Conservation (phyloP, 2,888 invertebrate species). For the Hyppa rectilinea region DNA sequence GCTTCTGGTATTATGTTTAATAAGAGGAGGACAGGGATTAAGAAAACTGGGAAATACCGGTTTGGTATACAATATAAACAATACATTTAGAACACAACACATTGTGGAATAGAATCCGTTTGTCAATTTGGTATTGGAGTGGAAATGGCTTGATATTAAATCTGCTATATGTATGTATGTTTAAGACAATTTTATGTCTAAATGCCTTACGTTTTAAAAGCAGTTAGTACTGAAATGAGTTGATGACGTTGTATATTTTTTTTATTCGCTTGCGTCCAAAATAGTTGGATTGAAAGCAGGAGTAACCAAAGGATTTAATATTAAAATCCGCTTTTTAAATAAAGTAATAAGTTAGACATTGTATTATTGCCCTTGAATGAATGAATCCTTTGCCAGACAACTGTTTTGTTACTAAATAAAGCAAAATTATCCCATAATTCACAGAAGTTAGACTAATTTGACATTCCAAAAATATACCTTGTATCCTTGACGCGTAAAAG, state of each 20-base stretch:
- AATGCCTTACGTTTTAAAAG: conserved; percentile 22
- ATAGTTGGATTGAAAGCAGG: conserved; percentile 38
- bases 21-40: conserved; percentile 23
- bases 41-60: conserved; percentile 30
- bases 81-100: too few species aligned
- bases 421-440: conserved; percentile 13
- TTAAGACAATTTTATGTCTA: conserved; percentile 22
- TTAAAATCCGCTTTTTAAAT: conserved; percentile 44
- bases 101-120: conserved; percentile 29
- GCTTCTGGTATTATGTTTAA: conserved; percentile 15
- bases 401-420: conserved; percentile 30
- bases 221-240: conserved; percentile 36
- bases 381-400: conserved; percentile 26
- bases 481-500: conserved; percentile 15
- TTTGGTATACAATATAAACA: conserved; percentile 35
- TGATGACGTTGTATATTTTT: conserved; percentile 55
- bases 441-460: conserved; percentile 51
- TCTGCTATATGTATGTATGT: conserved; percentile 16
- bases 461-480: conserved; percentile 61
- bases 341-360: conserved; percentile 6
- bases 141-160: conserved; percentile 13
- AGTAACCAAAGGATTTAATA: conserved; percentile 62
- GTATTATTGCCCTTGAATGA: conserved; percentile 13
- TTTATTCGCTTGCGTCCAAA: conserved; percentile 25
- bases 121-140: conserved; percentile 22